Conservation (phyloP, 2,888 invertebrate genomes). For the Phengaris alcon region DNA sequence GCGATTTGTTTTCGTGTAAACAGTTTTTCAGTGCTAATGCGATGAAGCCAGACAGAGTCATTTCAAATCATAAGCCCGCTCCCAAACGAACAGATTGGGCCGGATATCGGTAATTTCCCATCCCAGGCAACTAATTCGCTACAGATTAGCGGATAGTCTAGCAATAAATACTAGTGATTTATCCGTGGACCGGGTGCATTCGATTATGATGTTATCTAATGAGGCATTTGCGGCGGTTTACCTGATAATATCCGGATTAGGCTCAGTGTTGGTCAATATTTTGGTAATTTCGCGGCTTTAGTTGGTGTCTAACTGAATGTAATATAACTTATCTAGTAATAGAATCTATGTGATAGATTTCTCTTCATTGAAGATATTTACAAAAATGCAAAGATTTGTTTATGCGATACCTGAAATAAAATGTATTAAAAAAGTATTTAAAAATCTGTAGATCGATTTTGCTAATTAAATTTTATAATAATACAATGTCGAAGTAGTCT, state of each 20-base stretch:
- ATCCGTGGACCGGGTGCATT: constrained; percentile 42
- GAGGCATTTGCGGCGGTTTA: constrained; percentile 32
- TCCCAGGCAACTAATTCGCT: constrained; percentile 45
- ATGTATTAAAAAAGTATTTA: too few relatives aligned
- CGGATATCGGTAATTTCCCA: constrained; percentile 39
- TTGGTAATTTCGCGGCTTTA: not conserved
- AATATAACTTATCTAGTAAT: too few relatives aligned
- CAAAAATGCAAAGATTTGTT: not conserved
- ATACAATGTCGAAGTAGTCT: too few relatives aligned
- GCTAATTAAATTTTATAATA: too few relatives aligned
- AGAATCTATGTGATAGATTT: too few relatives aligned
- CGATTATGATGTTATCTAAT: constrained; percentile 41
- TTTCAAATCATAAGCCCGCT: constrained; percentile 2
- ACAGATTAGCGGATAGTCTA: constrained; percentile 45
- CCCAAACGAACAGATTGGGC: constrained; percentile 25
- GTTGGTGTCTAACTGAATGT: not conserved
- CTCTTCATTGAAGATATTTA: too few relatives aligned
- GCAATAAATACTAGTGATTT: constrained; percentile 46
- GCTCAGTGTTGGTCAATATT: not conserved
- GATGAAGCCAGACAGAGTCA: constrained; percentile 14
- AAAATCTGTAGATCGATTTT: too few relatives aligned
- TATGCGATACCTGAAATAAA: too few relatives aligned
- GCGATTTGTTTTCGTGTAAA: not conserved
- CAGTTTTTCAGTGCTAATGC: not conserved
- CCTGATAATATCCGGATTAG: constrained; percentile 21